Percentiles rank a stretch among this genome's conserved stretches.
phyloP scores from a whole-genome alignment of 2,888 invertebrate species.

The Andrena trimmerana region DNA sequence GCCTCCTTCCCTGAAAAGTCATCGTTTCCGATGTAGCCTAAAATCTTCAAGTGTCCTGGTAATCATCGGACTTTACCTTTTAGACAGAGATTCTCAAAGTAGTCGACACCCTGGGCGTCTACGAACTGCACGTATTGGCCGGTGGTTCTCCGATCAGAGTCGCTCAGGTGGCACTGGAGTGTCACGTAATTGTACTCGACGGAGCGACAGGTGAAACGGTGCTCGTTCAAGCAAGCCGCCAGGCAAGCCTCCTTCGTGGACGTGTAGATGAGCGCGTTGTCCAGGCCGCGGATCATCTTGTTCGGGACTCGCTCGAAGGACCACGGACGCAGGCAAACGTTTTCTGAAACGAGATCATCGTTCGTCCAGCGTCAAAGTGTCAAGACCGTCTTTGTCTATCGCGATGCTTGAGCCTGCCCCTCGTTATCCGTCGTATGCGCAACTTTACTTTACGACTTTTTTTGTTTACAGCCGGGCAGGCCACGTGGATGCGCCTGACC shows the following conservation, averaged over 20 bases:
- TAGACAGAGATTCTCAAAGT: slow-evolving; percentile 96
- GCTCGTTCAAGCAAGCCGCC: slow-evolving; percentile 96
- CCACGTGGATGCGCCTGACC: slow-evolving; percentile 54
- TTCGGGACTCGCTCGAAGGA: slow-evolving; percentile 97
- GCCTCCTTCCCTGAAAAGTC: slow-evolving; percentile 89
- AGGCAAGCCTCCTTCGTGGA: slow-evolving; percentile 97
- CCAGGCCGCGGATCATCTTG: slow-evolving; percentile 95
- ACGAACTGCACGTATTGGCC: slow-evolving; percentile 96
- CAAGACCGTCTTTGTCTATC: no score
- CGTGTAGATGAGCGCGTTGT: slow-evolving; percentile 96
- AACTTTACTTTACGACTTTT: background rate
- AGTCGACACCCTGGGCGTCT: slow-evolving; percentile 93
- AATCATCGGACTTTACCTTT: slow-evolving; percentile 87
- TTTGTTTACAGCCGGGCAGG: slow-evolving; percentile 28
- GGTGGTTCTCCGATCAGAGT: slow-evolving; percentile 94
- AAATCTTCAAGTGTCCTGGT: background rate
- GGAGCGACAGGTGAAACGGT: slow-evolving; percentile 96
- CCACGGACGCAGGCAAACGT: slow-evolving; percentile 96
- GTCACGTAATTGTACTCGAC: slow-evolving; percentile 97
- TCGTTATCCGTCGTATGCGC: background rate
- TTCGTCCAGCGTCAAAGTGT: background rate
- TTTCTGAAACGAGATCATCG: slow-evolving; percentile 87
- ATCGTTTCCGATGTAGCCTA: fast-evolving
- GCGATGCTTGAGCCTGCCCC: no score
- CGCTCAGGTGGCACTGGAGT: slow-evolving; percentile 95